Evolutionary conservation across 2,888 invertebrate genomes (phyloP), one percentile per base, ranked within the genome.

Genomic region (Allophyes oxyacanthae): DNA sequence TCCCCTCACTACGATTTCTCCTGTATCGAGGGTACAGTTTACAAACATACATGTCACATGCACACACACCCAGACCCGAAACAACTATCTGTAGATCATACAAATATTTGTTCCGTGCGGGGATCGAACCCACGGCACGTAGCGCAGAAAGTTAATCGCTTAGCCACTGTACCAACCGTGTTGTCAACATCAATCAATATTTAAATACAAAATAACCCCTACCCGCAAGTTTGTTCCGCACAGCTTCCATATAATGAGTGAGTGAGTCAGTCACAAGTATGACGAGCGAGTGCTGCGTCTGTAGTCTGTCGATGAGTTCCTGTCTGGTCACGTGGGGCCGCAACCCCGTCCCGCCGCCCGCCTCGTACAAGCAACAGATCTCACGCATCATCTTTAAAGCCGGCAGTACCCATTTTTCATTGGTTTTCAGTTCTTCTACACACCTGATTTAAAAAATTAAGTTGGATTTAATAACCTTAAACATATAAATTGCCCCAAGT

Each of bases 311-410:
- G 78, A 99, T 98, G 60, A 98, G 97, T 88, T 97, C 95, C 83
- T 96, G 95, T 1, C 95, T 89, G 52, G 95, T 95, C 15, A 95
- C 94, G 68, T 88, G 89, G 15, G 93, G 90, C 43, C 92, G 84
- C 54, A 87, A 81, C 80, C 94, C 85, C 75, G 94, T 68, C 77
- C 88, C 88, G 33, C 96, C 95, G 74, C 96, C 96, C 37, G 97
- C 96, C 94, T 99, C 99, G 86, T 99, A 99, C 73, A 99, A 95
- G 82, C 97, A 97, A 88, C 99, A 99, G 73, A 99, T 99, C 89
- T 99, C 99, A 32, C 98, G 95, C 87, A 99, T 99, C 91, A 99
- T 97, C 87, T 99, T 99, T 67, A 99, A 92, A 4, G 99, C 98
- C 0, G 99, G 99, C 77, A 99, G 88, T 14, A 98, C 99, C 99